Conservation (phyloP, 2,888 invertebrate genomes). For the Liopterus haemorrhoidalis region DNA sequence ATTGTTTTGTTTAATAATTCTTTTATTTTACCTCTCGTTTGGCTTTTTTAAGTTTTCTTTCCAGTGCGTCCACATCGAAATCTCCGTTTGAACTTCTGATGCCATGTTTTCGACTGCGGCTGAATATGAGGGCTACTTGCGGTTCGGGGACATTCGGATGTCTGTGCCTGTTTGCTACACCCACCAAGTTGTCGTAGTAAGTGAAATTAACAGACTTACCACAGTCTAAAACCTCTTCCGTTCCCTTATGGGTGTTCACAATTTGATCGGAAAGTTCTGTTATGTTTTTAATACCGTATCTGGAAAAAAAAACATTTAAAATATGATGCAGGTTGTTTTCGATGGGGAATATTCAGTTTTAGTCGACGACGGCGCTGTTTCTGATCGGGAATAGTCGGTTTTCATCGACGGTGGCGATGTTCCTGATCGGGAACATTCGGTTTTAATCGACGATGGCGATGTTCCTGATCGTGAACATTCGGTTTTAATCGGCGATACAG, state of each 20-base stretch:
- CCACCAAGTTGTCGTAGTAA: constrained; percentile 81
- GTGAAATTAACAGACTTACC: constrained; percentile 83
- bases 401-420: too few species aligned
- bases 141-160: constrained; percentile 84
- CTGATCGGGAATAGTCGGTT: too few species aligned
- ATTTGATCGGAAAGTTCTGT: constrained; percentile 9
- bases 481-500: too few species aligned
- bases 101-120: constrained; percentile 61
- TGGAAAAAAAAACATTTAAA: too few species aligned
- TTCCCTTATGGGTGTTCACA: constrained; percentile 33
- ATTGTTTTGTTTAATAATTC: constrained; percentile 1
- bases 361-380: too few species aligned
- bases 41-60: constrained; percentile 67
- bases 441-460: too few species aligned
- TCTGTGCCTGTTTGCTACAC: constrained; percentile 73
- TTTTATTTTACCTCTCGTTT: constrained; percentile 58
- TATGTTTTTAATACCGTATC: constrained; percentile 13
- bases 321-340: too few species aligned
- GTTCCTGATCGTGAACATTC: too few species aligned
- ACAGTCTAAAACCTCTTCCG: constrained; percentile 69
- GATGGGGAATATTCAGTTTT: too few species aligned
- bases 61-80: constrained; percentile 68
- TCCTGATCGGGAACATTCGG: too few species aligned
- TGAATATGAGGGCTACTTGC: constrained; percentile 70
- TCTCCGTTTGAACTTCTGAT: too few species aligned